Evolutionary conservation across 2,797 vertebrate species (phyloP).

Genomic region (Myripristis murdjan): DNA sequence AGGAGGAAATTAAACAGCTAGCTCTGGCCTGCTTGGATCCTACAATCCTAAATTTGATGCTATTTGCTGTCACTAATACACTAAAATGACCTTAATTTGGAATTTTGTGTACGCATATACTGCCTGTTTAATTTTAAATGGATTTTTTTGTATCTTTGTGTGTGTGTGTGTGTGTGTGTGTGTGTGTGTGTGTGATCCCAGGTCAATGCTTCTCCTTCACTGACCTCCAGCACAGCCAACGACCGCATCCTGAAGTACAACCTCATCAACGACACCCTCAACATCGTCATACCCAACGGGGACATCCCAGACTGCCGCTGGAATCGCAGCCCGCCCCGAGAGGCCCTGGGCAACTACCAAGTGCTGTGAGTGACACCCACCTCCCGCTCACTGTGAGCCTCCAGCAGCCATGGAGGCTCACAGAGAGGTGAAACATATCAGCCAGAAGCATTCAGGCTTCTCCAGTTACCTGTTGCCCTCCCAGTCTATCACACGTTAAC

Average conservation of each 20-base stretch:
- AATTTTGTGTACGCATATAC: not conserved
- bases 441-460: not conserved
- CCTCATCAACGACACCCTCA: slow-evolving; percentile 98
- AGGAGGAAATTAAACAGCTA: slow-evolving; percentile 23
- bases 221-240: slow-evolving; percentile 98
- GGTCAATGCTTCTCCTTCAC: slow-evolving; percentile 98
- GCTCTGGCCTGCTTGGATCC: slow-evolving; percentile 12
- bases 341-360: slow-evolving; percentile 95
- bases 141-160: too few species aligned
- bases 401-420: not conserved
- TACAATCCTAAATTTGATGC: not conserved
- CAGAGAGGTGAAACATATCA: slow-evolving; percentile 4
- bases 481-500: too few species aligned
- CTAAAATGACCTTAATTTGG: slow-evolving; percentile 1
- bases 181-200: slow-evolving; percentile 58
- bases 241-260: slow-evolving; percentile 99
- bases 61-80: slow-evolving; percentile 8
- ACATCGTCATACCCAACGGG: slow-evolving; percentile 95
- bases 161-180: not conserved
- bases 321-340: slow-evolving; percentile 94
- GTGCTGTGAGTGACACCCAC: slow-evolving; percentile 90
- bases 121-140: slow-evolving; percentile 1
- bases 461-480: rapidly evolving
- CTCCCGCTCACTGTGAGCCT: too few species aligned
- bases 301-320: slow-evolving; percentile 97